Evolutionary conservation across 92 coral and sea anemone genomes (phyloP).

Genomic region (Porites cylindrica): DNA sequence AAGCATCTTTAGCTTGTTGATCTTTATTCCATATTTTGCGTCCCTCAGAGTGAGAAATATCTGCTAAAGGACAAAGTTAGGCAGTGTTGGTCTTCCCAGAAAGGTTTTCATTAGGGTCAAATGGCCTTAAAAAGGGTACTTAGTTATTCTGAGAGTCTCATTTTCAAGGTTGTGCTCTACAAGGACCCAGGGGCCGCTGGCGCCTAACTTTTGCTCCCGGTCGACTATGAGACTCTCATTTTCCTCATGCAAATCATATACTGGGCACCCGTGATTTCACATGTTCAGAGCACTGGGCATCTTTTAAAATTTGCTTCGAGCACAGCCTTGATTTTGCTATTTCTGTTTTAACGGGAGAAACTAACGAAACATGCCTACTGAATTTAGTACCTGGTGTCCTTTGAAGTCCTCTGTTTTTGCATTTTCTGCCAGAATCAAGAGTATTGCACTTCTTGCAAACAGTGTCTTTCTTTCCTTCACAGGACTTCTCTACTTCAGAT

Average conservation of each 20-base stretch:
- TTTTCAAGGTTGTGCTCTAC: too few relatives aligned
- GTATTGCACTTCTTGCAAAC: slow-evolving; percentile 19
- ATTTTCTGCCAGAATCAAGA: neutral
- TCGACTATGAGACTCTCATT: too few relatives aligned
- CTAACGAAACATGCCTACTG: neutral
- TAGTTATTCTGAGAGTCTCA: too few relatives aligned
- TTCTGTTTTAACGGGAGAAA: neutral
- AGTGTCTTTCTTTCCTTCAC: slow-evolving; percentile 27
- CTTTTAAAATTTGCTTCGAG: too few relatives aligned
- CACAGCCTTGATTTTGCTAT: neutral
- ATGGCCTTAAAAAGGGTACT: too few relatives aligned
- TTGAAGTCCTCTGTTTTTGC: neutral
- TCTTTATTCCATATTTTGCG: neutral
- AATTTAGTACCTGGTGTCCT: neutral
- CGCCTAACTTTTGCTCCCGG: too few relatives aligned
- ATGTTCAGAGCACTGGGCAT: too few relatives aligned
- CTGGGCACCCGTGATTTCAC: too few relatives aligned
- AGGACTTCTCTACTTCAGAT: slow-evolving; percentile 15
- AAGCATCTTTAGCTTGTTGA: neutral
- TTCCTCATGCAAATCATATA: too few relatives aligned
- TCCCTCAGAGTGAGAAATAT: neutral
- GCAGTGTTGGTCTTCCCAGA: too few relatives aligned
- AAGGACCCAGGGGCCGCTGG: too few relatives aligned
- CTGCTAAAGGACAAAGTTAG: neutral
- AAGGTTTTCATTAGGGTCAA: too few relatives aligned